Base-by-base conservation (phyloP, 2,113 vertebrate species). In the Oostethus manadensis region DNA sequence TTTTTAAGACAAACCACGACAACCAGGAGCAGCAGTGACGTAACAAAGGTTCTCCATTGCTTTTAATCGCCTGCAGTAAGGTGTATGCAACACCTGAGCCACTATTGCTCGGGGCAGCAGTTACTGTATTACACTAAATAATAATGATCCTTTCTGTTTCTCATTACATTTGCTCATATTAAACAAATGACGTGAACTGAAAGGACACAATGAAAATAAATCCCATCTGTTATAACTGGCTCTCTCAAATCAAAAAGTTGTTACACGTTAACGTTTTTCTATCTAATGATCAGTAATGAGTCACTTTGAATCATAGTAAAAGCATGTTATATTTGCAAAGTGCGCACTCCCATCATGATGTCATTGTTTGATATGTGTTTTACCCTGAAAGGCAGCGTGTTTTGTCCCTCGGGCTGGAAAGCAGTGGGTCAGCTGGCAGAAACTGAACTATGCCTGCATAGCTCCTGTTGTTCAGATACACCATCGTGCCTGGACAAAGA, bases 321-420 rank as follows among this genome's bases (percentile, higher is more conserved):
- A 35, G 33, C 33, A 35, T 35, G 10, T 35, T 35, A 8, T 10
- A 35, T 35, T 10, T 35, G 33, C 33, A 35, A 35, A 8, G 33
- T 35, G 3, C 10, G 8, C 9, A 11, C 35, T 38, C 35, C 10
- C 35, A 38, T 38, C 35, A 38, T 38, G 35, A 38, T 8, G 10
- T 38, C 35, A 38, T 42, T 42, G 11, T 42, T 42, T 42, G 38
- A 11, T 13, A 14, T 42, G 38, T 42, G 38, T 42, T 14, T 77
- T 87, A 92, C 91, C 91, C 91, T n/a, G 90, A 84, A 45, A 91
- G 81, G 83, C 91, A 92, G 69, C 88, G 90, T 1, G 86, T 90
- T 69, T 88, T 85, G 68, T 92, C 91, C 68, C 88, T 85, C 0
- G 91, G 91, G 77, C 82, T 90, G 77, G 90, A 88, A 56, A 82